Conservation (phyloP, 2,888 invertebrate species). For the Tridacna gigas region DNA sequence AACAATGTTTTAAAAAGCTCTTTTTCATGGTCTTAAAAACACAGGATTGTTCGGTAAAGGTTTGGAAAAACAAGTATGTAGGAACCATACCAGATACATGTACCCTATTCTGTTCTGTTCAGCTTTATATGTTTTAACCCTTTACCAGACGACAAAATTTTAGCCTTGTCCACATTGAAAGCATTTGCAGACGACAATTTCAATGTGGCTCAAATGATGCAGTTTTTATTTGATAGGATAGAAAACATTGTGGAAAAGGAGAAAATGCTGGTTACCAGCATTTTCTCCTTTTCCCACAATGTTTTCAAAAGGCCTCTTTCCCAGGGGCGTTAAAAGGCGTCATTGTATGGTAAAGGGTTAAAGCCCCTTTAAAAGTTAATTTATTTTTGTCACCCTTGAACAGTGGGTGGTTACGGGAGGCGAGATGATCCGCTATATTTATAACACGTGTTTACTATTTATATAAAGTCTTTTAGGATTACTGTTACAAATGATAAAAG, state of each 20-base stretch:
- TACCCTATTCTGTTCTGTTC: too few species aligned
- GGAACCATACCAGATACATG: too few species aligned
- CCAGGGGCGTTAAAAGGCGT: too few species aligned
- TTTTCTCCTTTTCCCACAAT: not conserved
- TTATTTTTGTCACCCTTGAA: not conserved
- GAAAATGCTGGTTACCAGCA: not conserved
- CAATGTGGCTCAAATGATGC: not conserved
- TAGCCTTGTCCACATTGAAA: not conserved
- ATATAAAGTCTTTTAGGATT: not conserved
- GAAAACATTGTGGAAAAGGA: not conserved
- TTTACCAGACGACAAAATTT: not conserved
- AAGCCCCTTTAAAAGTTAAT: not conserved
- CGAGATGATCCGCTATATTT: conserved; percentile 1
- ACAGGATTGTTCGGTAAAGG: too few species aligned
- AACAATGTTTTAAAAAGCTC: too few species aligned
- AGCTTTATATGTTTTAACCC: too few species aligned
- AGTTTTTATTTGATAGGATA: not conserved
- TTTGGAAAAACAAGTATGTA: too few species aligned
- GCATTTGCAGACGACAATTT: not conserved
- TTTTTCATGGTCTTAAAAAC: too few species aligned
- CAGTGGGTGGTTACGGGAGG: not conserved
- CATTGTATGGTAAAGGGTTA: too few species aligned
- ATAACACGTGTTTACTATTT: not conserved
- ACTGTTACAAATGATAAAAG: not conserved
- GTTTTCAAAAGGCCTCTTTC: too few species aligned